These are phyloP conservation scores for Latrodectus hesperus DNA, from an alignment of 2,888 invertebrate species.

Conservation along the genomic window DNA sequence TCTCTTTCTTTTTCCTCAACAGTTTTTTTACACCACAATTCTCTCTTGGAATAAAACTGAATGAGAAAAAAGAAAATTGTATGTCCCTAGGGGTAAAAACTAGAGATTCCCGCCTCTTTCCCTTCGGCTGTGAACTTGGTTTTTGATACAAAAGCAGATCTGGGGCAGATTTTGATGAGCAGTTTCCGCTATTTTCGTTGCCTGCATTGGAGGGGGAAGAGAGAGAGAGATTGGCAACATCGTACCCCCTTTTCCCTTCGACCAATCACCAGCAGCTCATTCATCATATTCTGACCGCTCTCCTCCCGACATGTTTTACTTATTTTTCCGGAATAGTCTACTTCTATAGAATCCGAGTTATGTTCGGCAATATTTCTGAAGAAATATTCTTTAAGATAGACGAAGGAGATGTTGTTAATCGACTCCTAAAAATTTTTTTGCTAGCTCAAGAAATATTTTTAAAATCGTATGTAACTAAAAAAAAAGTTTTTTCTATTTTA, in stretches of 20 bases:
- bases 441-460: not conserved
- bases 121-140: conserved; percentile 6
- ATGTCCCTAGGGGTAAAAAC: conserved; percentile 2
- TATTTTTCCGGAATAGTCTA: conserved; percentile 46
- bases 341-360: not conserved
- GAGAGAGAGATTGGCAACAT: conserved; percentile 26
- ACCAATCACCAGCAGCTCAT: conserved; percentile 54
- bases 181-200: conserved; percentile 41
- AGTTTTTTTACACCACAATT: not conserved
- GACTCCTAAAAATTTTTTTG: not conserved
- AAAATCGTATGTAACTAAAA: no score
- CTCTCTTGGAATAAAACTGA: not conserved
- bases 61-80: not conserved
- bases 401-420: not conserved
- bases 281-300: conserved; percentile 64
- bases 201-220: conserved; percentile 31
- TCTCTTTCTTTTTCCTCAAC: not conserved
- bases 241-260: conserved; percentile 17
- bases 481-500: no score
- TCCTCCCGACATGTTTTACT: conserved; percentile 52
- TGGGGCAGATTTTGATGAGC: conserved; percentile 43
- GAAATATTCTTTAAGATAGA: not conserved
- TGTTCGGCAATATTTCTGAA: not conserved
- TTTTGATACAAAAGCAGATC: conserved; percentile 42
- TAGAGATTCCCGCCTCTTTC: conserved; percentile 10